A percentile compares a stretch with the other conserved stretches of the same genome.
Conservation (phyloP, 2,888 invertebrate genomes). For the Eilema griseolum region DNA sequence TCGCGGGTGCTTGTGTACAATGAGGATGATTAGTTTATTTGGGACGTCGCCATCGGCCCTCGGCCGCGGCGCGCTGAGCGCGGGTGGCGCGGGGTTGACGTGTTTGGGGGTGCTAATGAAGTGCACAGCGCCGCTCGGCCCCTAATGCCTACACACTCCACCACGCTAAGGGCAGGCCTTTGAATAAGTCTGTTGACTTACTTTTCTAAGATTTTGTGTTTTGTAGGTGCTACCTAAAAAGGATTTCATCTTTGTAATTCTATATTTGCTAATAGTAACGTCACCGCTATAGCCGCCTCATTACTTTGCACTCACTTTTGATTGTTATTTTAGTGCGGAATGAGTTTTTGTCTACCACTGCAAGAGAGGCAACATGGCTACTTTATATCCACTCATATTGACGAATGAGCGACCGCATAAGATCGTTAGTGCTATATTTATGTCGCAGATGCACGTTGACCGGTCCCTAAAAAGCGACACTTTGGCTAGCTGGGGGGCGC, state of each 20-base stretch:
- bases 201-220: too few species aligned
- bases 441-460: background rate
- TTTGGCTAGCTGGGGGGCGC: background rate
- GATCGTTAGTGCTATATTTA: background rate
- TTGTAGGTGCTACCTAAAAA: too few species aligned
- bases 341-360: background rate
- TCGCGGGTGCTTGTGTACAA: background rate
- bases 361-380: background rate
- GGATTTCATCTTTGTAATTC: too few species aligned
- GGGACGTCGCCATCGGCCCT: background rate
- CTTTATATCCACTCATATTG: background rate
- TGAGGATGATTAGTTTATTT: background rate
- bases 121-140: too few species aligned
- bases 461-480: background rate
- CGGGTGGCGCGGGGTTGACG: too few species aligned
- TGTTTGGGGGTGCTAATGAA: background rate
- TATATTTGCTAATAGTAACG: background rate
- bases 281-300: background rate
- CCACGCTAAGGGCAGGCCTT: too few species aligned
- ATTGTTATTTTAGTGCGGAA: background rate
- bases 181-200: too few species aligned
- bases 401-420: background rate
- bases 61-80: too few species aligned
- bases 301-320: background rate
- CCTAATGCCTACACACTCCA: background rate